Evolutionary conservation across 2,113 vertebrate genomes (phyloP), one percentile per base, ranked within the genome.

Genomic region (Lophochroa leadbeateri): DNA sequence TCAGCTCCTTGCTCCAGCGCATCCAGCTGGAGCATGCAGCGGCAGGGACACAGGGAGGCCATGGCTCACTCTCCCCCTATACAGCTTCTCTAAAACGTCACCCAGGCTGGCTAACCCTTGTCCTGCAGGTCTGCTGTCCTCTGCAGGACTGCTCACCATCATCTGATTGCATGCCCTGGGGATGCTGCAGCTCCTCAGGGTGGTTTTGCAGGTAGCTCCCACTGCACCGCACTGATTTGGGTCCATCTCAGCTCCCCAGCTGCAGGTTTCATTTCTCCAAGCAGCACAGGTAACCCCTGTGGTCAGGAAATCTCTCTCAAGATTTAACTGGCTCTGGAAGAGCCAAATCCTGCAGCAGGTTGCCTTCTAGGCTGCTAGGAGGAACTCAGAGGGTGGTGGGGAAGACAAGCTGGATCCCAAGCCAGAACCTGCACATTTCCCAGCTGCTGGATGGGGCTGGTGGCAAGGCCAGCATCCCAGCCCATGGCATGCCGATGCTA

Each of bases 51-150:
- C 46, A 67, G 69, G 50, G 49, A 7, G 37, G 25, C 50, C 58
- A 17, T 0, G 1, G 47, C 52, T 79, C 0, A 0, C 58, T 76
- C 47, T 57, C 16, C 21, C 47, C 13, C n/a, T 28, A 7, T 9
- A 28, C 8, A 33, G 50, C 21, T 93, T 50, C 58, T 80, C 80
- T 82, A 1, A 57, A 78, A 69, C 52, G 27, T 44, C 47, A 52
- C n/a, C 72, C 2, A 2, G 61, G 75, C 43, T 63, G 65, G 58
- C 65, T 75, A 61, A 80, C 47, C 70, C 63, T 82, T 77, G 50
- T 90, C 33, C 72, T 0, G 1, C 2, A 1, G 49, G 46, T 67
- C 47, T 69, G 21, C 24, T 76, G 53, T 43, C 28, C 65, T 55
- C 52, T 5, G 2, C 15, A 74, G 67, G 55, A 71, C 19, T 17